Evolutionary conservation across 92 coral and sea anemone genomes (phyloP), one percentile per base, ranked within the genome.

Genomic region (Epizoanthus stellaris): DNA sequence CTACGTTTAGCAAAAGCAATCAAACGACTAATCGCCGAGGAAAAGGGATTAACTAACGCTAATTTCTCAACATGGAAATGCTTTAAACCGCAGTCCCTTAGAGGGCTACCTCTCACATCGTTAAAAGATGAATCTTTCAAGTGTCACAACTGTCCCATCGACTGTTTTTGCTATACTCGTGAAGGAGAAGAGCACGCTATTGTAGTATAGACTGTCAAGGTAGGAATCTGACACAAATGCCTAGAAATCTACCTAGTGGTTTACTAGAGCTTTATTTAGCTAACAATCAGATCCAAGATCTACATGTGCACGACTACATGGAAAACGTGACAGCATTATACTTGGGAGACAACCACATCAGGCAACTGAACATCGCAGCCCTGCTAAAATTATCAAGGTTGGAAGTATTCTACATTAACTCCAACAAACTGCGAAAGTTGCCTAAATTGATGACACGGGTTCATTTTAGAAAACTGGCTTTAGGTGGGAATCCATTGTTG

Each of bases 11-110:
- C 60, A 39, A 89, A 82, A 49, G 30, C 87, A 80, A 34, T 92
- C 19, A 73, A 67, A 72, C 6, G 36, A 1, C 53, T 90, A 59
- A 64, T 85, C 40, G 70, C n/a, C 23, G 82, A 56, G 25, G 25
- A 87, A 25, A 25, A 82, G 9, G 80, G 82, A 14, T 40, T 92
- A 15, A 25, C 36, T 56, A 16, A 77, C 2, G 14, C 17, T 3
- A 89, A 86, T 7, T 92, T 92, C 82, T 49, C 85, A 23, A 80
- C 90, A 52, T 94, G 98, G 98, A 76, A 84, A 57, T 94, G 98
- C 73, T 74, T 89, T 25, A 68, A 71, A 42, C 93, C 92, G 13
- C 9, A 1, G 12, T 67, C 76, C 16, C 66, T 94, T 3, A 81
- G 73, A 54, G 95, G 89, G 25, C 65, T 74, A 67, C 69, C 73